A percentile compares a stretch with the other conserved stretches of the same genome.
Conservation (phyloP, 1,140 invertebrate species). For the Drosophila albomicans region DNA sequence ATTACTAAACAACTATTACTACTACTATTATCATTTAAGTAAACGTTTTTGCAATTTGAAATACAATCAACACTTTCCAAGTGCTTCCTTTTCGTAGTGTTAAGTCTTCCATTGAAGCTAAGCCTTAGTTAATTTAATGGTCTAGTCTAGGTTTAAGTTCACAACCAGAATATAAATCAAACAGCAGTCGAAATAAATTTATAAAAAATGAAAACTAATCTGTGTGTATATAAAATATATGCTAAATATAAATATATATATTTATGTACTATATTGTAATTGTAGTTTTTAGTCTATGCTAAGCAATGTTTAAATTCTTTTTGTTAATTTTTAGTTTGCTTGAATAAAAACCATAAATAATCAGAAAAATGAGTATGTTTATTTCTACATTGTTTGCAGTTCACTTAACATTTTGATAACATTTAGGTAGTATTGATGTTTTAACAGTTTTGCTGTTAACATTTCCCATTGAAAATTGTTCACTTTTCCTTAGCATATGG, state of each 20-base stretch:
- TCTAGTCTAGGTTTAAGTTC: slow-evolving; percentile 76
- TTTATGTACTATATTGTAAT: slow-evolving; percentile 47
- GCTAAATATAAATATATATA: slow-evolving; percentile 25
- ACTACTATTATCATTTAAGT: slow-evolving; percentile 42
- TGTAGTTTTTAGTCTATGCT: slow-evolving; percentile 40
- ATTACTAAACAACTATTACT: slow-evolving; percentile 28
- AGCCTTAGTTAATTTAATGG: slow-evolving; percentile 76
- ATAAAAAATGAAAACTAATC: background rate
- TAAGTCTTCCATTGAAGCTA: slow-evolving; percentile 60
- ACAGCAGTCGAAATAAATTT: slow-evolving; percentile 50
- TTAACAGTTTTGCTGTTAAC: no score
- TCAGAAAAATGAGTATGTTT: background rate
- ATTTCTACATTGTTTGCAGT: background rate
- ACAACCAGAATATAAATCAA: slow-evolving; percentile 36
- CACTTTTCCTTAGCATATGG: no score
- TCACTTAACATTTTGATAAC: background rate
- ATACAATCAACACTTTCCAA: slow-evolving; percentile 67
- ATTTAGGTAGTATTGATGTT: background rate
- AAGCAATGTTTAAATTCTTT: slow-evolving; percentile 69
- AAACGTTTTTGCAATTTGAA: slow-evolving; percentile 48
- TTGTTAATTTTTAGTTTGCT: slow-evolving; percentile 79
- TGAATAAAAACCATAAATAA: slow-evolving; percentile 66
- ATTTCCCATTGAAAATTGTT: no score
- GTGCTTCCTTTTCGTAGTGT: slow-evolving; percentile 67
- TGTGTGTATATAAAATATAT: slow-evolving; percentile 28